phyloP scores from a whole-genome alignment of 2,113 vertebrate species.

The Colinus virginianus region DNA sequence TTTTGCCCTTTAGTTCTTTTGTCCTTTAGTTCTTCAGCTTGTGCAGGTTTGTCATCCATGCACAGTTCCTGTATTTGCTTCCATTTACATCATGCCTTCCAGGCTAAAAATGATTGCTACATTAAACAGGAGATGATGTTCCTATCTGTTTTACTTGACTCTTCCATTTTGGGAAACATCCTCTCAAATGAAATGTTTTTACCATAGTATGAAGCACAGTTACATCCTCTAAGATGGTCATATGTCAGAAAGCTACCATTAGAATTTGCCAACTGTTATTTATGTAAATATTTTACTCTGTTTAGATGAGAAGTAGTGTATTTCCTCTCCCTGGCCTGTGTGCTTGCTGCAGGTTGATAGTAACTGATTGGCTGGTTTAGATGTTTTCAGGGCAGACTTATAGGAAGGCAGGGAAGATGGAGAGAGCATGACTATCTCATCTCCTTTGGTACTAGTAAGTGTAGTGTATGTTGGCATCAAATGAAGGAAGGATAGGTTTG shows the following conservation, averaged over 20 bases:
- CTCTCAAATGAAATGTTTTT: rapidly evolving
- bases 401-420: rapidly evolving
- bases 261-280: background rate
- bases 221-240: background rate
- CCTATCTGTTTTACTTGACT: background rate
- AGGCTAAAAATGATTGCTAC: background rate
- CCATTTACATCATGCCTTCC: background rate
- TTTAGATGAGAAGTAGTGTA: background rate
- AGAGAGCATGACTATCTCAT: background rate
- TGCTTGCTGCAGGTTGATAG: background rate
- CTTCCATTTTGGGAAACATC: background rate
- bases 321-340: background rate
- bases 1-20: background rate
- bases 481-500: background rate
- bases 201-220: background rate
- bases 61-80: background rate
- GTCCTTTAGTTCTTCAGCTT: background rate
- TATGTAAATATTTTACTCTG: background rate
- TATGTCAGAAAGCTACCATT: background rate
- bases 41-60: background rate
- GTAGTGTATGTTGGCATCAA: background rate
- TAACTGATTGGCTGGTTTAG: background rate
- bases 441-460: background rate
- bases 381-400: background rate
- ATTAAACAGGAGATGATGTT: background rate